These are phyloP conservation scores for Chelonus insularis DNA, from an alignment of 1,140 invertebrate genomes.

Conservation along the genomic window DNA sequence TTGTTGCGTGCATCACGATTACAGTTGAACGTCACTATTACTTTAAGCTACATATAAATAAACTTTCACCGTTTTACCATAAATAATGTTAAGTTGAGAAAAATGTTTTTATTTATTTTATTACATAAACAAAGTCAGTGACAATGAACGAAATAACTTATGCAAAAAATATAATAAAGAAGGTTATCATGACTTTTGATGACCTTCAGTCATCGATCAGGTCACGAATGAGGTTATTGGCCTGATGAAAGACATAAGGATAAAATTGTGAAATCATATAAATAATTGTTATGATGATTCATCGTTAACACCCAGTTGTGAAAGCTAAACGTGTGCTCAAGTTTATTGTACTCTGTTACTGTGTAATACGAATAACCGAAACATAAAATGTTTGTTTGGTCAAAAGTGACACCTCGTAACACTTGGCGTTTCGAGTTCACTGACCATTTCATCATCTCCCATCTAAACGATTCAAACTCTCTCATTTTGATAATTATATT, in stretches of 20 bases:
- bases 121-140: too few species aligned
- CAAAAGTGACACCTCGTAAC: constrained; percentile 19
- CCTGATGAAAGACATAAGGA: constrained; percentile 8
- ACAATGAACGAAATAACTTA: too few species aligned
- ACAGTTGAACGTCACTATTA: constrained; percentile 25
- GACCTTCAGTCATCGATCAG: constrained; percentile 8
- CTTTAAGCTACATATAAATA: constrained; percentile 5
- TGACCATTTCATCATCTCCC: neutral
- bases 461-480: neutral
- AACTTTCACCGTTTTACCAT: constrained; percentile 13
- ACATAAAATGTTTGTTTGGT: constrained; percentile 16
- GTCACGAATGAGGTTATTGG: constrained; percentile 8
- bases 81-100: too few species aligned
- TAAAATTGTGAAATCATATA: constrained; percentile 12
- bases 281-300: constrained; percentile 17
- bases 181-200: neutral
- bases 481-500: neutral
- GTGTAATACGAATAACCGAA: constrained; percentile 3
- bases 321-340: constrained; percentile 11
- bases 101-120: too few species aligned
- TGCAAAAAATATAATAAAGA: neutral
- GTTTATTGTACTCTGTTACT: neutral
- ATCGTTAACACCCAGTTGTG: constrained; percentile 21
- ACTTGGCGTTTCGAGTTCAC: neutral
- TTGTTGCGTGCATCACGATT: constrained; percentile 21